Evolutionary conservation across 2,888 invertebrate genomes (phyloP).

Genomic region (Drosophila merina): DNA sequence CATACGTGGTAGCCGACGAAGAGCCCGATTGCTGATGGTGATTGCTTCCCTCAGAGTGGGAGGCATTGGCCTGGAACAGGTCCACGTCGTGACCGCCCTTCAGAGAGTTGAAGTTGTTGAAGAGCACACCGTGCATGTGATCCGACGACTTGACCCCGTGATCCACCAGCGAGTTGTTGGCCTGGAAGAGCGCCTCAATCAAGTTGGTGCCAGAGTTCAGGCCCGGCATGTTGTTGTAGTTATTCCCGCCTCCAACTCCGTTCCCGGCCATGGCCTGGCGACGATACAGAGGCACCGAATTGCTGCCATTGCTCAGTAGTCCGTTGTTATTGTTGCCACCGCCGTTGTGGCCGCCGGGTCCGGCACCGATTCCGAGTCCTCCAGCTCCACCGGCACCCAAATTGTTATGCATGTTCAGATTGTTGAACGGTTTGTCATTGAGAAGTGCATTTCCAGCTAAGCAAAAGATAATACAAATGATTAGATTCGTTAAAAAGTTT

Average conservation of each 20-base stretch:
- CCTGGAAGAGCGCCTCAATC: conserved; percentile 82
- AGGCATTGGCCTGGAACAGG: conserved; percentile 59
- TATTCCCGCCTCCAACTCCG: conserved; percentile 57
- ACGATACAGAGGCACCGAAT: conserved; percentile 85
- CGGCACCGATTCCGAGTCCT: conserved; percentile 11
- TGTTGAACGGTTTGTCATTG: conserved; percentile 62
- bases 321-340: conserved; percentile 53
- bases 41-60: conserved; percentile 53
- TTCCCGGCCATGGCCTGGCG: conserved; percentile 83
- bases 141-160: conserved; percentile 62
- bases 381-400: conserved; percentile 23
- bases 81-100: conserved; percentile 79
- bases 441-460: conserved; percentile 53
- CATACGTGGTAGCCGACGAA: conserved; percentile 82
- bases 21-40: conserved; percentile 50
- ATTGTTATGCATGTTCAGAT: conserved; percentile 62
- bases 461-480: neutral
- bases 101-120: conserved; percentile 77
- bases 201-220: conserved; percentile 77
- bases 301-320: conserved; percentile 59
- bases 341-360: conserved; percentile 6
- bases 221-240: conserved; percentile 65
- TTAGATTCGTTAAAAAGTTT: neutral
- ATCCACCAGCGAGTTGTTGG: conserved; percentile 62
- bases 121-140: conserved; percentile 71